A percentile compares a stretch with the other conserved stretches of the same genome.
Evolutionary conservation across 2,888 invertebrate species (phyloP).

Genomic region (Subacronicta megacephala): DNA sequence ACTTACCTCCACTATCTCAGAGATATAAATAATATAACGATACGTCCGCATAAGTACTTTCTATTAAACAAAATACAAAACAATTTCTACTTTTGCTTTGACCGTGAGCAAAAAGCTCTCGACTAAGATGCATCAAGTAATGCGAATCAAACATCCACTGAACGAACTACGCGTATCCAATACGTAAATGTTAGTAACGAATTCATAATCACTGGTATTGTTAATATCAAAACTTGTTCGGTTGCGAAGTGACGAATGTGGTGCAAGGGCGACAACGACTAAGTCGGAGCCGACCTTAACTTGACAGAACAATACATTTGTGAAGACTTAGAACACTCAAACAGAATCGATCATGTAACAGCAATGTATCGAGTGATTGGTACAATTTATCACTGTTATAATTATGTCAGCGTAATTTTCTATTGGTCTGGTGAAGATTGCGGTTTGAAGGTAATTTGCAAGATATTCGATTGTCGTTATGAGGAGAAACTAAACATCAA

Average conservation of each 20-base stretch:
- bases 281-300: conserved; percentile 48
- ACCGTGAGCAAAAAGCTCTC: conserved; percentile 32
- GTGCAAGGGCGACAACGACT: conserved; percentile 67
- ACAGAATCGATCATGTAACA: conserved; percentile 50
- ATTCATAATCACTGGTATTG: conserved; percentile 70
- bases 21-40: too few relatives aligned
- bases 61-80: neutral
- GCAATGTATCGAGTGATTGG: conserved; percentile 33
- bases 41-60: too few relatives aligned
- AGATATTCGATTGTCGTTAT: conserved; percentile 1
- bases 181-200: conserved; percentile 68
- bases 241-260: conserved; percentile 64
- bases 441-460: neutral
- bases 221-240: conserved; percentile 60
- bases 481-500: conserved; percentile 1
- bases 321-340: conserved; percentile 40
- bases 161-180: conserved; percentile 62
- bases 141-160: conserved; percentile 22
- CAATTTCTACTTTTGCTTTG: conserved; percentile 11
- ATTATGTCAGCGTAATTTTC: conserved; percentile 4
- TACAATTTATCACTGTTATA: conserved; percentile 32
- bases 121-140: conserved; percentile 11
- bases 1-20: too few relatives aligned
- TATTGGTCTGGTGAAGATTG: conserved; percentile 1
- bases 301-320: conserved; percentile 60